Evolutionary conservation across 2,797 vertebrate species (phyloP), one percentile per base, ranked within the genome.

Genomic region (Halcyon badia): DNA sequence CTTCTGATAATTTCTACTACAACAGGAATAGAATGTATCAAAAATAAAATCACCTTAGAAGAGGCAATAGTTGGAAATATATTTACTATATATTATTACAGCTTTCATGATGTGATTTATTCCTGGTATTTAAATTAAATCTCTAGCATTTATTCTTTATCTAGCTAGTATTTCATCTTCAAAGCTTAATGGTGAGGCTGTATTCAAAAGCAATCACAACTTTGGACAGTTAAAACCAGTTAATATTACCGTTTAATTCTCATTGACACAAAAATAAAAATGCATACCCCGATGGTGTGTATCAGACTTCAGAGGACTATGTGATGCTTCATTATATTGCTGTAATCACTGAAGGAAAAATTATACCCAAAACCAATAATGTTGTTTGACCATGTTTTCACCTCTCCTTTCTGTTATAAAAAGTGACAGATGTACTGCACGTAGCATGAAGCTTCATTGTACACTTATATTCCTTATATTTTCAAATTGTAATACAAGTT

Each of bases 271-370:
- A 77, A 89, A 49, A 58, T 42, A 58, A 80, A 77, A 87, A 44
- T 49, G 11, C 1, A 1, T 48, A 62, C 1, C 6, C 6, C 4
- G 26, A n/a, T 54, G 10, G 14, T 35, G 2, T 14, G 11, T 37
- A 65, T 46, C 65, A 92, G 78, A 96, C 58, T 65, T 42, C 70
- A 83, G 48, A n/a, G 80, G 66, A 92, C 39, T 84, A 16, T 66
- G 31, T 78, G 28, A 88, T 79, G 24, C 19, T 54, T 81, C 51
- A 73, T 44, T 25, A 75, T 54, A 21, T 26, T 30, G 78, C 42
- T 37, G 41, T 69, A 94, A 90, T 94, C 85, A 96, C 8, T 73
- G n/a, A 51, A 83, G 66, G 66, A 94, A 94, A 94, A 73, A 19
- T 2, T 78, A 68, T 35, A 73, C 46, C 41, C 37, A 42, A 91